Evolutionary conservation across 2,888 invertebrate genomes (phyloP).

Genomic region (Stenodema calcarata): DNA sequence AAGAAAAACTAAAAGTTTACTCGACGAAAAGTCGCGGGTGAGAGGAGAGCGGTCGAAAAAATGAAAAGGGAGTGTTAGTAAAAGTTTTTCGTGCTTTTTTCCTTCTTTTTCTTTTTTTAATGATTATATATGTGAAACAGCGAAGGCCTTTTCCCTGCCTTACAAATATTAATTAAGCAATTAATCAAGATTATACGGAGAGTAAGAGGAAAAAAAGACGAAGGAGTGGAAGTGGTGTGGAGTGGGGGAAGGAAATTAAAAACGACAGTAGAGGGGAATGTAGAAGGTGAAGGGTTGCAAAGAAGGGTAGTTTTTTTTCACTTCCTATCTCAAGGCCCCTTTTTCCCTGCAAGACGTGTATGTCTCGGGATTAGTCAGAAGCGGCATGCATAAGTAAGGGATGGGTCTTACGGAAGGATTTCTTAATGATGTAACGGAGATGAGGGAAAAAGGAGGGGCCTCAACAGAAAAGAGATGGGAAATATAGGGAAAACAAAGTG

Average conservation of each 20-base stretch:
- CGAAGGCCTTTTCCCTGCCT: constrained; percentile 16
- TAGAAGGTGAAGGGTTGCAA: constrained; percentile 49
- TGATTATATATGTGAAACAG: constrained; percentile 45
- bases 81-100: constrained; percentile 4
- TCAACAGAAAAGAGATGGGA: background rate
- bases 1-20: background rate
- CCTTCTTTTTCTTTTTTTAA: constrained; percentile 11
- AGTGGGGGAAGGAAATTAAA: constrained; percentile 28
- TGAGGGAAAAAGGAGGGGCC: background rate
- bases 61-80: background rate
- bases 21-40: background rate
- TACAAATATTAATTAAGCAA: constrained; percentile 51
- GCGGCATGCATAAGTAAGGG: constrained; percentile 44
- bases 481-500: constrained; percentile 7
- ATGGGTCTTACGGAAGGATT: constrained; percentile 27
- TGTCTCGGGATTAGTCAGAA: constrained; percentile 48
- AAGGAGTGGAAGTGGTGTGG: background rate
- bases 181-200: constrained; percentile 49
- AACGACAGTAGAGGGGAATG: background rate
- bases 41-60: background rate
- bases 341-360: constrained; percentile 52
- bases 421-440: constrained; percentile 44
- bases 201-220: background rate
- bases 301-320: constrained; percentile 48
- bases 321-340: background rate